These are phyloP conservation scores for Lydus trimaculatus DNA, from an alignment of 2,888 invertebrate species.

Conservation along the genomic window DNA sequence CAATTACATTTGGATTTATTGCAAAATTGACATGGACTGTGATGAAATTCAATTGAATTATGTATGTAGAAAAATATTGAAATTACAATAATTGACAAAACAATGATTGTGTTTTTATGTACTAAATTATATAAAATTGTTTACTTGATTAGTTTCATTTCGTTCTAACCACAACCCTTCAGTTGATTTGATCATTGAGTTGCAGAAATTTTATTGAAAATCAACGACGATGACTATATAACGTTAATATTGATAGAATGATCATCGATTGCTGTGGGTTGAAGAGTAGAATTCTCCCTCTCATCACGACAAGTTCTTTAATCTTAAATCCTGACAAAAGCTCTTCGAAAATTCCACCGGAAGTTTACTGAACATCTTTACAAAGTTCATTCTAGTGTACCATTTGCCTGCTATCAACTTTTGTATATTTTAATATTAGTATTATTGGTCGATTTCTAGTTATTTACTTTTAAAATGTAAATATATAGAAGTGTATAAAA, in stretches of 20 bases:
- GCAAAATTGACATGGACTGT: neutral
- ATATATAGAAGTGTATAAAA: neutral
- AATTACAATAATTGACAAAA: neutral
- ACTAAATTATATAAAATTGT: too few relatives aligned
- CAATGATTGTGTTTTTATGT: too few relatives aligned
- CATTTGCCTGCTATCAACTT: neutral
- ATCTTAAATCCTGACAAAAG: slow-evolving; percentile 28
- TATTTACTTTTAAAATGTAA: neutral
- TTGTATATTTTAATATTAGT: neutral
- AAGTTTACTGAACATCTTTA: slow-evolving; percentile 18
- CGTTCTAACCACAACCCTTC: neutral
- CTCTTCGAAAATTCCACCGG: slow-evolving; percentile 19
- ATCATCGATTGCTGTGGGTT: neutral
- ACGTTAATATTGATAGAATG: neutral
- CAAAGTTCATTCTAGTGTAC: neutral
- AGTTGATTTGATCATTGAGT: neutral
- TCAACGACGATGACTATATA: neutral
- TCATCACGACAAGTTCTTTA: slow-evolving; percentile 22
- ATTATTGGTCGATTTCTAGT: neutral
- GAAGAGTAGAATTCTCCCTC: neutral
- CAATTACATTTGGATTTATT: neutral
- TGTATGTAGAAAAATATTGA: neutral
- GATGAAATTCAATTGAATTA: neutral
- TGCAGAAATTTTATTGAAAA: neutral
- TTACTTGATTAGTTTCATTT: neutral